Percentiles rank a stretch among this genome's conserved stretches.
Conservation (phyloP, 2,888 invertebrate species). For the Rhynchonema sp. region DNA sequence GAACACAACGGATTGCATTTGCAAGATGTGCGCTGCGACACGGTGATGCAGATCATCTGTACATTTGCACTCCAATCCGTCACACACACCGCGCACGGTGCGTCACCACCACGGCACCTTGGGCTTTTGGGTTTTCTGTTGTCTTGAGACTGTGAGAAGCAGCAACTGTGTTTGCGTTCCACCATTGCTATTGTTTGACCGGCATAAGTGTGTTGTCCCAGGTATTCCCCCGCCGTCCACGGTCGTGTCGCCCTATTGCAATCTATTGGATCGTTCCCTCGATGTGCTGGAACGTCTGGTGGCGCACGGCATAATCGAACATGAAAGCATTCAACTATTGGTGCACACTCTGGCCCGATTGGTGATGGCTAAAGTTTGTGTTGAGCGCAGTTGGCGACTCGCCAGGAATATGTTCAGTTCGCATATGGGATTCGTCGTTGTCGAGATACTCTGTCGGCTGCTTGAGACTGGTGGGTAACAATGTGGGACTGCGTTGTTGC, state of each 20-base stretch:
- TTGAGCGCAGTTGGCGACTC: background rate
- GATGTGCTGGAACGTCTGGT: background rate
- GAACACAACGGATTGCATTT: background rate
- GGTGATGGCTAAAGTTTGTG: background rate
- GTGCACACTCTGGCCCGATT: background rate
- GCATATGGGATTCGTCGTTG: background rate
- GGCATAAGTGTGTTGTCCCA: too few relatives aligned
- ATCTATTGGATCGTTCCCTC: background rate
- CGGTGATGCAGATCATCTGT: background rate
- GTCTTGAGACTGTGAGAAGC: too few relatives aligned
- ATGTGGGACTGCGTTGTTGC: too few relatives aligned
- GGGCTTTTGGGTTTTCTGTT: too few relatives aligned
- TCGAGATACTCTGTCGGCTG: background rate
- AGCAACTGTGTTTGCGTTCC: too few relatives aligned
- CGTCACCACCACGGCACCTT: too few relatives aligned
- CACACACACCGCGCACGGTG: too few relatives aligned
- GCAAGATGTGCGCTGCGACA: background rate
- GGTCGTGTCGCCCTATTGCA: background rate
- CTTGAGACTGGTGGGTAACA: too few relatives aligned
- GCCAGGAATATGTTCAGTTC: background rate
- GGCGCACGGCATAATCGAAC: background rate
- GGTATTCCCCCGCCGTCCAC: background rate
- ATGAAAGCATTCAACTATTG: background rate
- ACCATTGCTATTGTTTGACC: too few relatives aligned
- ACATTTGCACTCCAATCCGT: too few relatives aligned